phyloP scores from a whole-genome alignment of 2,113 vertebrate species.

The Protobothrops flavoviridis region DNA sequence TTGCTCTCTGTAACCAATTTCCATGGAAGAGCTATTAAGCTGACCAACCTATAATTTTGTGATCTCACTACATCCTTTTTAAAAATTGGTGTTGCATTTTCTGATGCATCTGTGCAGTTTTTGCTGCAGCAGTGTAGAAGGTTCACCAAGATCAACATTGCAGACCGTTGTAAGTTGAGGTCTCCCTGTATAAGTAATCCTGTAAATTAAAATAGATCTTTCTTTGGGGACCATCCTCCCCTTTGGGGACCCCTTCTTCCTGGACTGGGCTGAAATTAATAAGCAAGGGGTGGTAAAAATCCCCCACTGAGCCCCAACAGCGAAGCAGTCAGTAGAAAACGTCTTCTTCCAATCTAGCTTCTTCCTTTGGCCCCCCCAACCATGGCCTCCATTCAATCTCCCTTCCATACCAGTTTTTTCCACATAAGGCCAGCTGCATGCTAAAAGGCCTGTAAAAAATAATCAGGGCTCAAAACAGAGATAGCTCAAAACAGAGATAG shows the following conservation, averaged over 20 bases:
- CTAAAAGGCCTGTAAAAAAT: not conserved
- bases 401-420: not conserved
- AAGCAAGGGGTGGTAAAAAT: not conserved
- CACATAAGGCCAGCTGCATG: not conserved
- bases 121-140: too few relatives aligned
- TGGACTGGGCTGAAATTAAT: not conserved
- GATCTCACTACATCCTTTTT: too few relatives aligned
- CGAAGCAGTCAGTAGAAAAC: not conserved
- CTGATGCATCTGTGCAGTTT: too few relatives aligned
- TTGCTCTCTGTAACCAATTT: too few relatives aligned
- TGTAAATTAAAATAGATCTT: not conserved
- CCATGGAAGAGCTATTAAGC: too few relatives aligned
- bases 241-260: not conserved
- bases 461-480: too few relatives aligned
- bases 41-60: too few relatives aligned
- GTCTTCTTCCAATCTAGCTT: not conserved
- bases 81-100: too few relatives aligned
- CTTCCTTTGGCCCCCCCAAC: not conserved
- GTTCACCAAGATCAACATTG: too few relatives aligned
- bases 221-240: not conserved
- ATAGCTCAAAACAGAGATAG: too few relatives aligned
- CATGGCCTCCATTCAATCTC: accelerated
- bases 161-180: too few relatives aligned
- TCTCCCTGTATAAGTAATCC: not conserved
- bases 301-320: not conserved